These are phyloP conservation scores for Orthonevra nobilis DNA, from an alignment of 2,888 invertebrate species.

Conservation along the genomic window DNA sequence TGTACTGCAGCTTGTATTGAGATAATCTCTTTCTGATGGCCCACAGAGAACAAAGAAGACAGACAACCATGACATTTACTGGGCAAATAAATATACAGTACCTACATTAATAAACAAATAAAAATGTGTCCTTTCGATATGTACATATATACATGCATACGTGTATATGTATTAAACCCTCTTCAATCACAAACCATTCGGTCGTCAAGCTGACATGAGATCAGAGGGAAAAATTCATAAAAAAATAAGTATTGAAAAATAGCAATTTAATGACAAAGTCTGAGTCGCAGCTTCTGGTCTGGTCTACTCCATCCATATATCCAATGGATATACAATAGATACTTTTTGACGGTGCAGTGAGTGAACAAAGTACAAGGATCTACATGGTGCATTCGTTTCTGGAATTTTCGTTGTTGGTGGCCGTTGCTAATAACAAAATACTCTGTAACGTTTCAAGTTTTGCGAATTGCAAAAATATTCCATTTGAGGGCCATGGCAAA, in stretches of 20 bases:
- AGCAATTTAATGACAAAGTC: conserved; percentile 47
- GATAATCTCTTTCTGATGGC: conserved; percentile 17
- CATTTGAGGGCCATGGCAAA: conserved; percentile 32
- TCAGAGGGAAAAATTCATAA: conserved; percentile 10
- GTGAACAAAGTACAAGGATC: neutral
- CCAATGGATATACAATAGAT: no score
- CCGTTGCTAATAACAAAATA: conserved; percentile 39
- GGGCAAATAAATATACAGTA: neutral
- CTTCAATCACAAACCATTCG: conserved; percentile 13
- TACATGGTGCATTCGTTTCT: neutral
- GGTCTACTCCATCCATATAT: conserved; percentile 6
- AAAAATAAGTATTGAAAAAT: conserved; percentile 39
- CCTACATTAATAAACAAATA: conserved; percentile 16
- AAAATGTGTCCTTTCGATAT: no score
- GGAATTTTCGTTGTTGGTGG: neutral
- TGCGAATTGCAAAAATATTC: conserved; percentile 43
- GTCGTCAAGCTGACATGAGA: conserved; percentile 9
- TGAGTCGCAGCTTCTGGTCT: neutral
- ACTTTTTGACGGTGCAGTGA: no score
- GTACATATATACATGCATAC: neutral
- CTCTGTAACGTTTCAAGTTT: conserved; percentile 38
- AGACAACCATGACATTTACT: no score
- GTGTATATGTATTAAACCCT: neutral
- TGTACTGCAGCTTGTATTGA: neutral
- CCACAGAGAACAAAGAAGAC: no score